phyloP scores from a whole-genome alignment of 2,888 invertebrate species.

The Leptarthrus brevirostris region DNA sequence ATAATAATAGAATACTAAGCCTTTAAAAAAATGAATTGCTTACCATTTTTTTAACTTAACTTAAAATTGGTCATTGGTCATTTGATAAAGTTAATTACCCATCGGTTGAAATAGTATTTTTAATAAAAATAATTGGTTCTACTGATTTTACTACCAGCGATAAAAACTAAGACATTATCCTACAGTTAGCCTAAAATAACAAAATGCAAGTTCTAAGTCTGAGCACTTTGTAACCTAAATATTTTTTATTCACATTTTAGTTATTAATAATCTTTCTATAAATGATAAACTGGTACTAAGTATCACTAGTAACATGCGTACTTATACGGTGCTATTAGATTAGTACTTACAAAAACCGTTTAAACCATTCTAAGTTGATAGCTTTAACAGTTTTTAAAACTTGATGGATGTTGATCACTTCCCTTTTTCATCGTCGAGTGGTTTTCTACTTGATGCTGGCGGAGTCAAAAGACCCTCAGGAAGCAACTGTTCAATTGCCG shows the following conservation, averaged over 20 bases:
- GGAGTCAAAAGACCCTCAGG: conserved; percentile 66
- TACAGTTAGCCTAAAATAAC: not conserved
- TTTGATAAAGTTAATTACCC: too few species aligned
- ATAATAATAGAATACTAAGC: too few species aligned
- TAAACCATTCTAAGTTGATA: too few species aligned
- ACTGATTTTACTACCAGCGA: too few species aligned
- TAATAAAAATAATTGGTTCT: too few species aligned
- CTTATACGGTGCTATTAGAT: not conserved
- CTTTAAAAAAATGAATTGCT: too few species aligned
- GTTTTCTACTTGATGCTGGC: conserved; percentile 66
- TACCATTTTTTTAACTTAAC: too few species aligned
- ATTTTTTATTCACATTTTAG: too few species aligned
- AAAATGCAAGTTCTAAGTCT: not conserved
- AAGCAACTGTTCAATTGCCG: conserved; percentile 61
- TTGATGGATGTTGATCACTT: not conserved
- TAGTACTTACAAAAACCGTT: not conserved
- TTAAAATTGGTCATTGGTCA: too few species aligned
- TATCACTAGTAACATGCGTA: not conserved
- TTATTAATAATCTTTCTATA: not conserved
- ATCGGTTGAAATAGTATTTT: too few species aligned
- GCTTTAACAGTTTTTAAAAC: not conserved
- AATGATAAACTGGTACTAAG: not conserved
- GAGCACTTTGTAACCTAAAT: too few species aligned
- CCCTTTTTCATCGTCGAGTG: conserved; percentile 57
- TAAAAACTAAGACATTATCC: too few species aligned